Percentiles rank a stretch among this genome's conserved stretches.
phyloP scores from a whole-genome alignment of 2,113 vertebrate species.

The Cyanoliseus patagonus region DNA sequence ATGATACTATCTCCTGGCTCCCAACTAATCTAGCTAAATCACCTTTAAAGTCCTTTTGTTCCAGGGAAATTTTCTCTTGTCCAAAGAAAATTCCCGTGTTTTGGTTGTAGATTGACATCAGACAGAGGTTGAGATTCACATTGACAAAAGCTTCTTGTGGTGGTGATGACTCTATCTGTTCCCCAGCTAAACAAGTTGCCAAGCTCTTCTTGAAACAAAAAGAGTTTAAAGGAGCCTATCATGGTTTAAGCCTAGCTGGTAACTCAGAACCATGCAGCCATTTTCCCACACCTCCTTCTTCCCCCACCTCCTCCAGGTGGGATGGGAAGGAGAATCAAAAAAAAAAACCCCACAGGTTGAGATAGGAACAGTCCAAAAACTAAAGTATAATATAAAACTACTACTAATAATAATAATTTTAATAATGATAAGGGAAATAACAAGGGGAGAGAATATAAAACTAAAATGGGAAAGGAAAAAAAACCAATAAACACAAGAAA shows the following conservation, averaged over 20 bases:
- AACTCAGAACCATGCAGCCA: background rate
- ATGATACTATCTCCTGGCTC: background rate
- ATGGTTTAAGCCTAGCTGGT: background rate
- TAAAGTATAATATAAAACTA: background rate
- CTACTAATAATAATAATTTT: background rate
- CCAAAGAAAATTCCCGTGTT: background rate
- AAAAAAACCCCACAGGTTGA: background rate
- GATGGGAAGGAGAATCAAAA: background rate
- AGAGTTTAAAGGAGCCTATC: background rate
- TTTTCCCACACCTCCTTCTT: background rate
- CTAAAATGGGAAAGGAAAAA: background rate
- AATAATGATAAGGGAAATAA: background rate
- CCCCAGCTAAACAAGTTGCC: background rate
- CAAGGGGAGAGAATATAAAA: background rate
- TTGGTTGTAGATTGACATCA: background rate
- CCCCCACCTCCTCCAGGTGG: background rate
- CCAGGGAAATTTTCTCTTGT: background rate
- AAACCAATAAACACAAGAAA: background rate
- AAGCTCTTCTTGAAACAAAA: background rate
- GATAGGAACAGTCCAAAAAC: background rate
- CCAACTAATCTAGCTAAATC: background rate
- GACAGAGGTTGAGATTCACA: background rate
- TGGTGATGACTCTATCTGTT: background rate
- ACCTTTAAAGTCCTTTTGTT: background rate
- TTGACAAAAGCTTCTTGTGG: background rate